phyloP scores from a whole-genome alignment of 2,113 vertebrate species.

The Albula goreensis region DNA sequence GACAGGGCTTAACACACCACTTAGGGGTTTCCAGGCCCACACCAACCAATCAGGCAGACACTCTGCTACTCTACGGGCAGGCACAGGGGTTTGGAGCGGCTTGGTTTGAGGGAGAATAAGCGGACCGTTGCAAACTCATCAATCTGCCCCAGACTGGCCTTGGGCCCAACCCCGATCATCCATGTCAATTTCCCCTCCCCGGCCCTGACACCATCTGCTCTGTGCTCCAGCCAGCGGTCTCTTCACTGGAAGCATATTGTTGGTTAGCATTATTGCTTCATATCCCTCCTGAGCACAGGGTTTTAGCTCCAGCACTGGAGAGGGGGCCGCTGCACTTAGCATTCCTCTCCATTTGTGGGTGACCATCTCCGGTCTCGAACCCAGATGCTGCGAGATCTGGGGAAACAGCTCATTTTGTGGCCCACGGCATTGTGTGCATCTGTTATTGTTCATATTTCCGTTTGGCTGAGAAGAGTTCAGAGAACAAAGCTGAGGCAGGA shows the following conservation, averaged over 20 bases:
- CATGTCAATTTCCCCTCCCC: background rate
- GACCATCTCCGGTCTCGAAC: background rate
- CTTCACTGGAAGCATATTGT: constrained; percentile 10
- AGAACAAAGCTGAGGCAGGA: background rate
- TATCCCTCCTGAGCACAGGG: background rate
- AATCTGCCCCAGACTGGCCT: background rate
- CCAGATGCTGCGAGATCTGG: background rate
- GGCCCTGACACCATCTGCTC: background rate
- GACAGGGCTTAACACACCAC: background rate
- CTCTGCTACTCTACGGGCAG: too few relatives aligned
- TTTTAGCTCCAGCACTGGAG: background rate
- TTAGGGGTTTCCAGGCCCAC: background rate
- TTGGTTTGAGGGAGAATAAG: too few relatives aligned
- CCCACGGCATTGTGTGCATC: background rate
- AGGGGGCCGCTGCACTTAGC: background rate
- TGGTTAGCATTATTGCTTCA: background rate
- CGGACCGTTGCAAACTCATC: background rate
- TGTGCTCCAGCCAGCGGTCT: background rate
- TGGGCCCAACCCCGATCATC: background rate
- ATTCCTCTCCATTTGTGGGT: background rate
- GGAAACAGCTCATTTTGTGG: background rate
- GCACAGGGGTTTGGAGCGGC: background rate
- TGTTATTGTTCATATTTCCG: background rate
- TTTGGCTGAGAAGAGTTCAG: background rate
- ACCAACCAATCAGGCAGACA: too few relatives aligned